Base-by-base conservation (phyloP, 2,113 vertebrate species). In the Tympanuchus pallidicinctus region DNA sequence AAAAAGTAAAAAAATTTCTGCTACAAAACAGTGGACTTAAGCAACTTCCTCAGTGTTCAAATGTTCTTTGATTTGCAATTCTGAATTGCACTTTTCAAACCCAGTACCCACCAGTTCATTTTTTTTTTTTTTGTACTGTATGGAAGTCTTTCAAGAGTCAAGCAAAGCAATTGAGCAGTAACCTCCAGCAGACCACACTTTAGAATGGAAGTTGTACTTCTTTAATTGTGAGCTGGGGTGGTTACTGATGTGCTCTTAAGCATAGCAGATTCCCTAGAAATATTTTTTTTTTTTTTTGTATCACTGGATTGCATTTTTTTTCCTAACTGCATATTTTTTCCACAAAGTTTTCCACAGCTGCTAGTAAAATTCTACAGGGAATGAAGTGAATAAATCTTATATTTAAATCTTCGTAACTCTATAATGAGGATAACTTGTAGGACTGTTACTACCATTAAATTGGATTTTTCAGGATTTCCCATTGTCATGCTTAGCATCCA, bases 401-500 rank as follows among this genome's bases (percentile, higher is more conserved):
- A 4, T 32, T 75, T n/a, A 60, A 20, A 18, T 47, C 21, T 43
- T 63, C 40, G 8, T 42, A 32, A 8, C 17, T 8, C 0, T 3
- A 15, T 21, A 42, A 73, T 48, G 30, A 48, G 11, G 13, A 60
- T 3, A 19, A 52, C 40, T 21, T 7, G 8, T 54, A 7, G 32
- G 4, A 14, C 18, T 67, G 36, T 14, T 12, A 56, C 34, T 63
- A 54, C 22, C 27, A 24, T 19, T 47, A 16, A 50, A 40, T 22
- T 10, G 17, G 8, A 27, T 66, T 4, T 28, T 61, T 60, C 8
- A 19, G 28, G 9, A 21, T 42, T 32, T 65, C 9, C 20, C 6
- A 0, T n/a, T 27, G 19, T 40, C 24, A 34, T 0, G 0, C 12
- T 36, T 19, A 43, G 28, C 22, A 20, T 21, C 65, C 38, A 8